A percentile compares a stretch with the other conserved stretches of the same genome.
phyloP scores from a whole-genome alignment of 2,888 invertebrate genomes.

The Himalopsyche tibetana region DNA sequence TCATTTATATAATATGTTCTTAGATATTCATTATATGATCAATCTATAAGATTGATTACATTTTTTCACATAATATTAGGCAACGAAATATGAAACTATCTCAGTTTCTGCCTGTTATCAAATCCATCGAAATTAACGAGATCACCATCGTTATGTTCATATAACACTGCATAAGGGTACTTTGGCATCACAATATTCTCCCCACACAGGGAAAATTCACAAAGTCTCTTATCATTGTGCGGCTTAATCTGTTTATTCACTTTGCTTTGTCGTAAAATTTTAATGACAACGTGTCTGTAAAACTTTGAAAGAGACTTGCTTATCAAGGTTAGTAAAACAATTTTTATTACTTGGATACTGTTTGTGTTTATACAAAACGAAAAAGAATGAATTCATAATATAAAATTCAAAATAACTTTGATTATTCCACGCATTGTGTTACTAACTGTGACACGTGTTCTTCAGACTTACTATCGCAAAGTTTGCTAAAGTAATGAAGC shows the following conservation, averaged over 20 bases:
- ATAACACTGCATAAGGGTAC: conserved; percentile 4
- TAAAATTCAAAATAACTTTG: no score
- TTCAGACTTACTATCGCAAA: no score
- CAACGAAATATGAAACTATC: no score
- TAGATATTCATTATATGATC: no score
- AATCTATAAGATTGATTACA: no score
- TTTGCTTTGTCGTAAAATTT: conserved; percentile 24
- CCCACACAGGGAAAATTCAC: conserved; percentile 14
- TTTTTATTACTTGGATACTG: not conserved
- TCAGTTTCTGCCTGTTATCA: not conserved
- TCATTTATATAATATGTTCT: no score
- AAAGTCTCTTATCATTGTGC: conserved; percentile 30
- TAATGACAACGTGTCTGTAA: conserved; percentile 8
- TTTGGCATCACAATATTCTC: not conserved
- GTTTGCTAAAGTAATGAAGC: no score
- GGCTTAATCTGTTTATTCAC: conserved; percentile 24
- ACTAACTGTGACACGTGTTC: no score
- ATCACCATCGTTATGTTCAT: not conserved
- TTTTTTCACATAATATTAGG: no score
- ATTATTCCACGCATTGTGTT: no score
- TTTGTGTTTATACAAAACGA: not conserved
- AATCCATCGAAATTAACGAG: not conserved
- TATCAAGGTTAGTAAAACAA: conserved; percentile 34
- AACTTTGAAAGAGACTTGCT: not conserved
- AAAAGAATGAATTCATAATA: not conserved